Percentiles rank a stretch among this genome's conserved stretches.
Evolutionary conservation across 2,888 invertebrate genomes (phyloP).

Genomic region (Drosophila phalerata): DNA sequence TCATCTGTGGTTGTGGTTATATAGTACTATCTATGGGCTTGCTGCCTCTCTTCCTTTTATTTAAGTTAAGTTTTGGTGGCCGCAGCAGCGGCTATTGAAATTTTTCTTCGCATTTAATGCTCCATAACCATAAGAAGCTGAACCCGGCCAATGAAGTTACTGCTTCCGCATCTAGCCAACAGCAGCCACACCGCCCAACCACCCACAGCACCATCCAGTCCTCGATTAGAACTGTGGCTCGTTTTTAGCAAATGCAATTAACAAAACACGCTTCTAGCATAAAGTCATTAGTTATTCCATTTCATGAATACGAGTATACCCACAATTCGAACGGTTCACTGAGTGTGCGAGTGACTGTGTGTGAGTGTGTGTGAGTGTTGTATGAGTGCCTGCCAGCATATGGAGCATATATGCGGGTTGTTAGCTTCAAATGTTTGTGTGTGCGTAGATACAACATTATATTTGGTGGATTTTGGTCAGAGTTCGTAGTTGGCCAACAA

Average conservation of each 20-base stretch:
- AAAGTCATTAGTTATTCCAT: constrained; percentile 80
- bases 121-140: constrained; percentile 61
- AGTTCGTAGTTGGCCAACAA: constrained; percentile 31
- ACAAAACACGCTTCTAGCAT: constrained; percentile 80
- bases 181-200: constrained; percentile 1
- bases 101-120: constrained; percentile 62
- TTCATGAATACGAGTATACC: constrained; percentile 72
- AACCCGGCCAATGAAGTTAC: constrained; percentile 34
- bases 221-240: constrained; percentile 59
- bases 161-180: constrained; percentile 15
- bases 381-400: constrained; percentile 56
- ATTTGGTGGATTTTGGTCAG: constrained; percentile 70
- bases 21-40: constrained; percentile 44
- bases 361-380: constrained; percentile 26
- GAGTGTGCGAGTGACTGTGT: constrained; percentile 42
- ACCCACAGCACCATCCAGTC: neutral
- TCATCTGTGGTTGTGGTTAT: constrained; percentile 52
- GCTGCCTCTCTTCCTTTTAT: constrained; percentile 70
- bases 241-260: constrained; percentile 80
- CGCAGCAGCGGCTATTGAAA: constrained; percentile 74
- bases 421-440: constrained; percentile 28
- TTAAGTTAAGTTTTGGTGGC: constrained; percentile 76
- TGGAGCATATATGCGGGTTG: constrained; percentile 57
- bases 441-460: constrained; percentile 55
- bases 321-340: constrained; percentile 74